Percentiles rank a stretch among this genome's conserved stretches.
These are phyloP conservation scores for Malurus cyaneus DNA, from an alignment of 2,113 vertebrate species.

Conservation along the genomic window DNA sequence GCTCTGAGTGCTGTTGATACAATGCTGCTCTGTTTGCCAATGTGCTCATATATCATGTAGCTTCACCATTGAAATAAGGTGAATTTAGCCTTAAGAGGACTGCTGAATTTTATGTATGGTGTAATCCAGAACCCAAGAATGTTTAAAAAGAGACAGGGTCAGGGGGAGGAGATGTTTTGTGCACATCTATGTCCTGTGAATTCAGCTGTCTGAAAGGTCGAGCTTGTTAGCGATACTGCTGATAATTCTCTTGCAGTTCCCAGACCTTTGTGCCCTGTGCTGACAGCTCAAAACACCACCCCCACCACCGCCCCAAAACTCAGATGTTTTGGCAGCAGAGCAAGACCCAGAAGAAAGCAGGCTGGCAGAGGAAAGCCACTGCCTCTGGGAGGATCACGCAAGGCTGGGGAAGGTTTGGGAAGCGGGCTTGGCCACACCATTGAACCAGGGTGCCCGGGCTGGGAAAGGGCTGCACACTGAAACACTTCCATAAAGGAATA, in stretches of 20 bases:
- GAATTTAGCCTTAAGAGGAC: not conserved
- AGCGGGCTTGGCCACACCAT: not conserved
- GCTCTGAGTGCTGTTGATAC: not conserved
- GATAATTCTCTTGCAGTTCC: not conserved
- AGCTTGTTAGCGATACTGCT: not conserved
- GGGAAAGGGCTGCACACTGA: not conserved
- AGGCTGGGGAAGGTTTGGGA: not conserved
- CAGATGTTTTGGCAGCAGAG: not conserved
- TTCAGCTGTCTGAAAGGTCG: not conserved
- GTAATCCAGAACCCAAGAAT: not conserved
- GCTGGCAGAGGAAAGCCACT: not conserved
- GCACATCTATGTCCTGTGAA: not conserved
- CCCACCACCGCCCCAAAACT: not conserved
- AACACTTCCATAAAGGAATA: not conserved
- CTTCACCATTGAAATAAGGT: not conserved
- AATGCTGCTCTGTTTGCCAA: not conserved
- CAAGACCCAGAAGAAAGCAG: not conserved
- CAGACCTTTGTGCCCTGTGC: not conserved
- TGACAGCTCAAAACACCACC: not conserved
- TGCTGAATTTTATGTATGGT: not conserved
- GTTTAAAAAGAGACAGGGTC: not conserved
- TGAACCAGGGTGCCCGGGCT: not conserved
- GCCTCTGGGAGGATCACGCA: not conserved
- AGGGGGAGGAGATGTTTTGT: not conserved
- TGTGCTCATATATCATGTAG: not conserved